Percentiles rank a stretch among this genome's conserved stretches.
phyloP scores from a whole-genome alignment of 2,797 vertebrate species.

The Strix occidentalis region DNA sequence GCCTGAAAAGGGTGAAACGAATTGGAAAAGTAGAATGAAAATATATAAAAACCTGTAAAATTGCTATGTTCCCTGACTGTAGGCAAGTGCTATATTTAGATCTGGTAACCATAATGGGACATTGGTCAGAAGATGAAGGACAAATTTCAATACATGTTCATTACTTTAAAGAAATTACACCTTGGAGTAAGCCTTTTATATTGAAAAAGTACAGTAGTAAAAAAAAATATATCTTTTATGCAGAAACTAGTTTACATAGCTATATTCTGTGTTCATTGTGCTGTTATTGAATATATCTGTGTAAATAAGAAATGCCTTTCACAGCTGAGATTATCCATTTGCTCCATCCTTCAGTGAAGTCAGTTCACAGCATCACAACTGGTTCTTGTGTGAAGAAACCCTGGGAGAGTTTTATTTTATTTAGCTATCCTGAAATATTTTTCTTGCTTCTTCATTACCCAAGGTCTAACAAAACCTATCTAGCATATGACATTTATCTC shows the following conservation, averaged over 20 bases:
- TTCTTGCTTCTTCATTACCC: not conserved
- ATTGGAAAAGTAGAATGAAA: conserved; percentile 67
- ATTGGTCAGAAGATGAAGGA: conserved; percentile 59
- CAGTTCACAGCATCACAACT: not conserved
- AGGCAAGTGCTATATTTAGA: conserved; percentile 60
- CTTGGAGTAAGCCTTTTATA: conserved; percentile 42
- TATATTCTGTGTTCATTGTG: not conserved
- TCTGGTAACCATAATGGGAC: conserved; percentile 58
- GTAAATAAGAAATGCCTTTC: not conserved
- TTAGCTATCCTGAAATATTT: not conserved
- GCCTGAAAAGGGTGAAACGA: conserved; percentile 61
- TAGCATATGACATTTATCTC: not conserved
- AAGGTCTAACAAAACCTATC: not conserved
- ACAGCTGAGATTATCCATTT: not conserved
- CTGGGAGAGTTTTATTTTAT: not conserved
- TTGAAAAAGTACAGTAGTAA: conserved; percentile 36
- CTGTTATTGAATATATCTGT: not conserved
- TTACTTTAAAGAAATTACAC: conserved; percentile 57
- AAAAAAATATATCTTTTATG: not conserved
- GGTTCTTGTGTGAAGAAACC: not conserved
- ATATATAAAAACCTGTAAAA: conserved; percentile 62
- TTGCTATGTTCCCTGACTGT: conserved; percentile 46
- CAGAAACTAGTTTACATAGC: not conserved
- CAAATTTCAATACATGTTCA: conserved; percentile 54
- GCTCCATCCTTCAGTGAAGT: not conserved